Conservation (phyloP, 2,888 invertebrate genomes). For the Acronicta alni region DNA sequence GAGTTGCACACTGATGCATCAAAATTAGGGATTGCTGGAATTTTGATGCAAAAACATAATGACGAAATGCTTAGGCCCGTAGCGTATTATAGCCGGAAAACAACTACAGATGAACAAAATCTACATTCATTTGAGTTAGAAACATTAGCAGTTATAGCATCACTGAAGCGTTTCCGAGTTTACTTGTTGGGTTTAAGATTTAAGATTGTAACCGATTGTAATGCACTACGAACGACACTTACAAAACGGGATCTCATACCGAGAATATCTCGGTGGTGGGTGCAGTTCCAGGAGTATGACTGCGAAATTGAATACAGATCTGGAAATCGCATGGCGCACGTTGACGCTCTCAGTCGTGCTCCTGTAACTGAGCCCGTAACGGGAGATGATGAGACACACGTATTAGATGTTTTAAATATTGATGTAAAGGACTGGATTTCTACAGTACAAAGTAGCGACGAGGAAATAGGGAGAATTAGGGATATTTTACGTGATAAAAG, state of each 20-base stretch:
- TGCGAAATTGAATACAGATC: constrained; percentile 47
- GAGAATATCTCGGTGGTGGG: constrained; percentile 37
- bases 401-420: background rate
- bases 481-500: background rate
- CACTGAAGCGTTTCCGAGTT: constrained; percentile 29
- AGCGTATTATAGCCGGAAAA: constrained; percentile 53
- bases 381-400: constrained; percentile 1
- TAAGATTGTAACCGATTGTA: constrained; percentile 53
- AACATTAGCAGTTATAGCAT: too few relatives aligned
- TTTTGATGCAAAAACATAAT: constrained; percentile 58
- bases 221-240: constrained; percentile 38
- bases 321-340: constrained; percentile 56
- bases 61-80: constrained; percentile 30
- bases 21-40: constrained; percentile 58
- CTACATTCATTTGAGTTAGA: too few relatives aligned
- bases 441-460: constrained; percentile 12
- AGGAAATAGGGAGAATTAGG: constrained; percentile 7
- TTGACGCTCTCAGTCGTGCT: constrained; percentile 59
- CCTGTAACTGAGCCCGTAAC: too few relatives aligned
- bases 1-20: constrained; percentile 69
- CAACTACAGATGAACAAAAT: constrained; percentile 33
- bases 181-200: constrained; percentile 49
- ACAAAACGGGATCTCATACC: constrained; percentile 46
- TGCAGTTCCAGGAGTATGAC: constrained; percentile 21
- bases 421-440: constrained; percentile 7